phyloP scores from a whole-genome alignment of 1,140 invertebrate genomes.

The Pseudomyrmex concolor region DNA sequence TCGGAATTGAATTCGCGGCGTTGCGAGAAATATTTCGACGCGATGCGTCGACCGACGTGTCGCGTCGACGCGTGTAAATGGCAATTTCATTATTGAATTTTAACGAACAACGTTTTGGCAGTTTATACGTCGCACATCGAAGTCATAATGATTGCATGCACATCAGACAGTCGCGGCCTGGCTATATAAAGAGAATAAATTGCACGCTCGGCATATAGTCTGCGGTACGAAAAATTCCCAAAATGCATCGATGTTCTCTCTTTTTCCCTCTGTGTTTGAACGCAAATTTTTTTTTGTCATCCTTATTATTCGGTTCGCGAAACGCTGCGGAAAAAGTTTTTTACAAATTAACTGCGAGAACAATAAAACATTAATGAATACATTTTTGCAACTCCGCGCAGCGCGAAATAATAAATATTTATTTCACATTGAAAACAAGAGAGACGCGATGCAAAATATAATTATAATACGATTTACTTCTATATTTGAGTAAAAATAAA shows the following conservation, averaged over 20 bases:
- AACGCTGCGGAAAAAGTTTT: background rate
- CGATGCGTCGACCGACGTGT: background rate
- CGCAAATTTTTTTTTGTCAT: background rate
- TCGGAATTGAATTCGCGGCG: background rate
- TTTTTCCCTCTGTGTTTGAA: background rate
- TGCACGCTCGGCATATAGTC: conserved; percentile 8
- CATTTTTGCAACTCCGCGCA: background rate
- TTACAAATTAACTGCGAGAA: background rate
- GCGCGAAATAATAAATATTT: conserved; percentile 10
- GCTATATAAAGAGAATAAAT: conserved; percentile 33
- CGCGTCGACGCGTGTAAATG: background rate
- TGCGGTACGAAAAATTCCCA: conserved; percentile 15
- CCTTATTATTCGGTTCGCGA: background rate
- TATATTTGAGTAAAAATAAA: background rate
- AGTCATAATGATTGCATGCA: background rate
- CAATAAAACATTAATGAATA: conserved; percentile 11
- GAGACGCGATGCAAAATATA: background rate
- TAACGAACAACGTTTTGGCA: background rate
- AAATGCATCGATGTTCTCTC: background rate
- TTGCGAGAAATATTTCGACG: background rate
- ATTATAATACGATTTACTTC: background rate
- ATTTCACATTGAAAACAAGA: background rate
- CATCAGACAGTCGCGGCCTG: background rate
- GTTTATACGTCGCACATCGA: background rate
- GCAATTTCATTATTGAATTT: conserved; percentile 1